Percentiles rank a stretch among this genome's conserved stretches.
These are phyloP conservation scores for Serranus cabrilla DNA, from an alignment of 2,797 vertebrate species.

Conservation along the genomic window DNA sequence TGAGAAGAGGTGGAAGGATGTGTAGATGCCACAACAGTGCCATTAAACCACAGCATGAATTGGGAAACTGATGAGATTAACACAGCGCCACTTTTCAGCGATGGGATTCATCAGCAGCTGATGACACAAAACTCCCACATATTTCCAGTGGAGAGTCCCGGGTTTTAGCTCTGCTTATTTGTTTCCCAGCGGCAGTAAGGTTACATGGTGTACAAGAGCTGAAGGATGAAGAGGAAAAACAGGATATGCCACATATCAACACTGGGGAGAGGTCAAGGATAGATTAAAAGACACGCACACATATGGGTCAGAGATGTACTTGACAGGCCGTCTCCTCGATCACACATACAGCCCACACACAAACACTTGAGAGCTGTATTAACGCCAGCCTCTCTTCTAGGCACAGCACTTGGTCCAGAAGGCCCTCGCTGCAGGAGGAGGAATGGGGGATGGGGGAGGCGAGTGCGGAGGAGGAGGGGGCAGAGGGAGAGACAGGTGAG, in stretches of 20 bases:
- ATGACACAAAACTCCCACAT: slow-evolving; percentile 42
- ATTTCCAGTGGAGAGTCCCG: slow-evolving; percentile 43
- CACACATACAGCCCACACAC: slow-evolving; percentile 65
- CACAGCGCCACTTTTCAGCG: slow-evolving; percentile 5
- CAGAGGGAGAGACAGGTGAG: slow-evolving; percentile 66
- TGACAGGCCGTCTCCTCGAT: slow-evolving; percentile 58
- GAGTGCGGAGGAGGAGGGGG: slow-evolving; percentile 38
- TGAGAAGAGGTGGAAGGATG: slow-evolving; percentile 7
- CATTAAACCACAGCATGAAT: slow-evolving; percentile 25
- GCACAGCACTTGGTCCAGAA: slow-evolving; percentile 81
- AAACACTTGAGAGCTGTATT: slow-evolving; percentile 71
- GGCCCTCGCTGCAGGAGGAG: slow-evolving; percentile 77
- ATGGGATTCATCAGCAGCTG: slow-evolving; percentile 33
- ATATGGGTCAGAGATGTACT: slow-evolving; percentile 70
- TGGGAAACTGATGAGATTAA: slow-evolving; percentile 13
- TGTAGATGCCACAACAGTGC: slow-evolving; percentile 24
- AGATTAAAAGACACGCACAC: slow-evolving; percentile 62
- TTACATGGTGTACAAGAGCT: not conserved
- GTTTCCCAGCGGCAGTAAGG: slow-evolving; percentile 12
- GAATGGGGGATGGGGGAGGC: slow-evolving; percentile 63
- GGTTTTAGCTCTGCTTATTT: slow-evolving; percentile 37
- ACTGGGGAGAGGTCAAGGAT: slow-evolving; percentile 63
- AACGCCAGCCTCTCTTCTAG: slow-evolving; percentile 74
- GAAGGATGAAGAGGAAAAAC: slow-evolving; percentile 39
- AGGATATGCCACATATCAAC: slow-evolving; percentile 41